A percentile compares a stretch with the other conserved stretches of the same genome.
These are phyloP conservation scores for Meandrusa payeni DNA, from an alignment of 2,888 invertebrate genomes.

Conservation along the genomic window DNA sequence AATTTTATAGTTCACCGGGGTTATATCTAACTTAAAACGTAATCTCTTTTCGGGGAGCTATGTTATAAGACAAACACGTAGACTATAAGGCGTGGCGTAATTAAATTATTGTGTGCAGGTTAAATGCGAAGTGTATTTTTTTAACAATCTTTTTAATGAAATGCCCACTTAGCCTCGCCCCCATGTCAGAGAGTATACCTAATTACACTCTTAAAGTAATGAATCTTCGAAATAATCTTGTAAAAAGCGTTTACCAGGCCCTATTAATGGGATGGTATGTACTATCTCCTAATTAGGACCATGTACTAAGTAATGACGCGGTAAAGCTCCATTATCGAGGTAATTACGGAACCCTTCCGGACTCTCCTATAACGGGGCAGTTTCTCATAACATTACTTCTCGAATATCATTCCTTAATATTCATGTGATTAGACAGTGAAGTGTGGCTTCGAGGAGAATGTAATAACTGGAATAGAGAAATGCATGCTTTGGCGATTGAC, in stretches of 20 bases:
- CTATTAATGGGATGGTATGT: slow-evolving; percentile 16
- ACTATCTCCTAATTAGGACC: slow-evolving; percentile 17
- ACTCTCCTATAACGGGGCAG: slow-evolving; percentile 1
- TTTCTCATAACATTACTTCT: neutral
- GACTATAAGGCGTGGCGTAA: too few species aligned
- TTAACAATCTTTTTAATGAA: too few species aligned
- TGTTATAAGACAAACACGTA: too few species aligned
- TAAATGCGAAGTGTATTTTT: too few species aligned
- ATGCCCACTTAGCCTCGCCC: slow-evolving; percentile 1
- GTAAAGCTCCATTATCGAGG: slow-evolving; percentile 9
- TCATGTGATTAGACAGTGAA: neutral
- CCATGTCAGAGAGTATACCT: neutral
- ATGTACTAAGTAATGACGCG: slow-evolving; percentile 3
- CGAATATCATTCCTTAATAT: neutral
- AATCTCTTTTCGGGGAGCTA: too few species aligned
- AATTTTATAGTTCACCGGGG: too few species aligned
- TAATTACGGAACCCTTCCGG: slow-evolving; percentile 13
- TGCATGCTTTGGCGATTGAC: too few species aligned
- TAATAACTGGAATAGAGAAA: too few species aligned
- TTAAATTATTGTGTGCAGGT: too few species aligned
- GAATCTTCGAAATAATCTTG: slow-evolving; percentile 15
- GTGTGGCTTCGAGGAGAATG: too few species aligned
- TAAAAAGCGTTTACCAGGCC: slow-evolving; percentile 12
- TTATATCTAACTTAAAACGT: too few species aligned
- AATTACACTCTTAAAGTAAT: slow-evolving; percentile 15